Evolutionary conservation across 2,888 invertebrate species (phyloP).

Genomic region (Torymus texanus): DNA sequence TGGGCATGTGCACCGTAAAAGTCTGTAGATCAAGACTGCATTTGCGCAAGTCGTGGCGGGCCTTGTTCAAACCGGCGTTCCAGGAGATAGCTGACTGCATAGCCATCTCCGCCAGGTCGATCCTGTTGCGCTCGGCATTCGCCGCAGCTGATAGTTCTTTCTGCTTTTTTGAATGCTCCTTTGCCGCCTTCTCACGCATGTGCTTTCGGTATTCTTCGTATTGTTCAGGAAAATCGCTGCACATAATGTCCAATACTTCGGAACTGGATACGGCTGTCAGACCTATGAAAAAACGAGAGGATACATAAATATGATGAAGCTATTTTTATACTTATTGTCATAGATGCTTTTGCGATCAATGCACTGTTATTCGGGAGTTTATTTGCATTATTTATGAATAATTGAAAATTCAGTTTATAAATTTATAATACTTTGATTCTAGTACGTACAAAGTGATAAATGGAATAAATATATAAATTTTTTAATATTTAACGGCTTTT

Average conservation of each 20-base stretch:
- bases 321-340: constrained; percentile 18
- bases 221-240: constrained; percentile 94
- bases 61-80: constrained; percentile 90
- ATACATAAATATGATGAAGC: too few relatives aligned
- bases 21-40: constrained; percentile 96
- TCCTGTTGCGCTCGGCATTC: constrained; percentile 76
- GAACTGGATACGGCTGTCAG: constrained; percentile 93
- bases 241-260: constrained; percentile 96
- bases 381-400: too few relatives aligned
- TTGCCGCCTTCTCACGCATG: constrained; percentile 82
- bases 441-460: too few relatives aligned
- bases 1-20: constrained; percentile 88
- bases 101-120: constrained; percentile 88
- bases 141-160: constrained; percentile 80
- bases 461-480: too few relatives aligned
- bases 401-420: too few relatives aligned
- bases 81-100: constrained; percentile 91
- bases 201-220: constrained; percentile 92
- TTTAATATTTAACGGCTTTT: too few relatives aligned
- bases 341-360: neutral
- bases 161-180: constrained; percentile 82
- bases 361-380: too few relatives aligned
- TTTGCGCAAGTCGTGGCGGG: constrained; percentile 84
- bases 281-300: constrained; percentile 74
- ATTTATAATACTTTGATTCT: too few relatives aligned